phyloP scores from a whole-genome alignment of 2,888 invertebrate genomes.

The Limnephilus marmoratus region DNA sequence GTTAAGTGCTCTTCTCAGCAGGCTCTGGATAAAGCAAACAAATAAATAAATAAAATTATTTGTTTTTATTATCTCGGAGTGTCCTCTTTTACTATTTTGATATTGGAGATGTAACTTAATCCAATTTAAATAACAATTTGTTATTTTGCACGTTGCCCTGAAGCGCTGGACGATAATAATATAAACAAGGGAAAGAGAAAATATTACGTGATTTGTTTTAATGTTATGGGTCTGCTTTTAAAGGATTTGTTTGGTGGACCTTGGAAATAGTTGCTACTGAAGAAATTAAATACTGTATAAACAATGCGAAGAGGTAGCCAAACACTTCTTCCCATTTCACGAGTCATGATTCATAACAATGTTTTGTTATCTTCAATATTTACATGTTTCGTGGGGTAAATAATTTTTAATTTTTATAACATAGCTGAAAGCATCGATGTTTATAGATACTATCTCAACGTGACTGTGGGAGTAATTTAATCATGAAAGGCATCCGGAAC shows the following conservation, averaged over 20 bases:
- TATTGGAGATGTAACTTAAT: conserved; percentile 8
- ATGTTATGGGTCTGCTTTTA: background rate
- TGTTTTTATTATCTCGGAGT: background rate
- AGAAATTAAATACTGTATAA: background rate
- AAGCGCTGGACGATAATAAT: background rate
- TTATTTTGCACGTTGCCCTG: background rate
- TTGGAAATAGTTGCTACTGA: background rate
- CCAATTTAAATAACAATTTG: background rate
- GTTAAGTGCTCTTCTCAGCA: conserved; percentile 28
- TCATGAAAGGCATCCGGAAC: background rate
- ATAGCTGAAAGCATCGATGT: background rate
- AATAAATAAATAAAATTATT: conserved; percentile 6
- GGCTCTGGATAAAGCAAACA: background rate
- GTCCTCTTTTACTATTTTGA: background rate
- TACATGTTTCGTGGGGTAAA: background rate
- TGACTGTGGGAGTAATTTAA: background rate
- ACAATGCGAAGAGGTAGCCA: background rate
- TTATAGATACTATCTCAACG: background rate
- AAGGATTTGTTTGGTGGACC: background rate
- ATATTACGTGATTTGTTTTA: background rate
- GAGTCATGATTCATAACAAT: background rate
- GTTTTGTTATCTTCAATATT: background rate
- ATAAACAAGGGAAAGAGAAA: background rate
- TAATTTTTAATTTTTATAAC: background rate
- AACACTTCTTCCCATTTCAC: background rate